A percentile compares a stretch with the other conserved stretches of the same genome.
phyloP scores from a whole-genome alignment of 2,113 vertebrate genomes.

The Thryonomys swinderianus region DNA sequence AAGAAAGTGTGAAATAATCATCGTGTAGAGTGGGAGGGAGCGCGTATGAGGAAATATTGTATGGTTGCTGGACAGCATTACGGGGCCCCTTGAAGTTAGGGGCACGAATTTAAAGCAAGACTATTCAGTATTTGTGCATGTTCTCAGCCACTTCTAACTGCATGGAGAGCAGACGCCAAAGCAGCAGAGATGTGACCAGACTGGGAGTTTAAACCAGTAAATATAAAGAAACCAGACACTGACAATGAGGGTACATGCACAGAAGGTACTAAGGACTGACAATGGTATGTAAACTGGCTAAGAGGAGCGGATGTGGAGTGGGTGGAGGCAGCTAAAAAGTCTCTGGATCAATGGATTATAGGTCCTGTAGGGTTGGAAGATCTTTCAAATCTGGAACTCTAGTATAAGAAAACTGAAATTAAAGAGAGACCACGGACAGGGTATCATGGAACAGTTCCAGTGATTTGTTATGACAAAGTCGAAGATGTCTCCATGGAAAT shows the following conservation, averaged over 20 bases:
- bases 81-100: background rate
- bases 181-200: background rate
- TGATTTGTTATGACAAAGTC: background rate
- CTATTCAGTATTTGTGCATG: background rate
- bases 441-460: background rate
- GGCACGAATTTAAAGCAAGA: background rate
- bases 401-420: background rate
- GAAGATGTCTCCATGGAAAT: background rate
- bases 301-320: background rate
- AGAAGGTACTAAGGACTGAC: background rate
- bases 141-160: background rate
- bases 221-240: background rate
- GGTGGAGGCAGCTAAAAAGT: background rate
- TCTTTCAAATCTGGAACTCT: background rate
- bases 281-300: background rate
- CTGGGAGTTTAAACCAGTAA: background rate
- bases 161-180: background rate
- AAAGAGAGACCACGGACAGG: background rate
- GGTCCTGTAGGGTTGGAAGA: background rate
- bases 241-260: background rate
- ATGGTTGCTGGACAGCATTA: background rate
- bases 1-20: slow-evolving; percentile 21
- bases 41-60: background rate
- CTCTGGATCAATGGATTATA: background rate
- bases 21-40: background rate